Evolutionary conservation across 92 coral and sea anemone genomes (phyloP), one percentile per base, ranked within the genome.

Genomic region (Actinostola sp.): DNA sequence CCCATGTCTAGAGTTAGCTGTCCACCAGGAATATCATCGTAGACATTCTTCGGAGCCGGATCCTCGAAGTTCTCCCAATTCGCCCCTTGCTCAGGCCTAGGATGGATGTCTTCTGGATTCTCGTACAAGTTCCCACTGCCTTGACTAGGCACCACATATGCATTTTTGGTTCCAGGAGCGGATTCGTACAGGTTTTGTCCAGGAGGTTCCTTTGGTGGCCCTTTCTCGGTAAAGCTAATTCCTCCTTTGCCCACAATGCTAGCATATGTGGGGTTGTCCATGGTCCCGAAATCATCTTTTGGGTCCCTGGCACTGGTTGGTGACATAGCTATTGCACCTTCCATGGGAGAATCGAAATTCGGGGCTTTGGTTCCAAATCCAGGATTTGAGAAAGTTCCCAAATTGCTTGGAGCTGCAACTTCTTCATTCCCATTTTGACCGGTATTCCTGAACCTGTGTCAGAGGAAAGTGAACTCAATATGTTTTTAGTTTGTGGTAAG

Each of bases 201-300:
- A 8, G 60, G 60, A 2, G 31, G 3, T 20, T 3, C 4, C 60
- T 21, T 48, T 4, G 13, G 13, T 3, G 54, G 12, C 19, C n/a
- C 30, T 15, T 53, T 53, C 60, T 53, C 60, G 7, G 63, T 57
- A 30, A 57, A 57, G 36, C n/a, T 57, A 38, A 57, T 57, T 57
- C 63, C 63, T 12, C 28, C 7, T 17, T 15, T 17, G 17, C 28
- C 63, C 7, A 13, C 36, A n/a, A 4, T 2, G 23, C 23, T 30
- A 27, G 1, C 63, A 57, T 57, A 57, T 24, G 13, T n/a, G 2
- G 63, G 63, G 63, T 57, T 57, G 2, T 25, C 35, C 27, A 57
- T 20, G 7, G 6, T 27, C 6, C 6, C 13, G 4, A 30, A 9
- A 19, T 57, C 63, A 27, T n/a, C 19, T 3, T 5, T 11, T 7